Conservation (phyloP, 2,888 invertebrate genomes). For the Callosobruchus maculatus region DNA sequence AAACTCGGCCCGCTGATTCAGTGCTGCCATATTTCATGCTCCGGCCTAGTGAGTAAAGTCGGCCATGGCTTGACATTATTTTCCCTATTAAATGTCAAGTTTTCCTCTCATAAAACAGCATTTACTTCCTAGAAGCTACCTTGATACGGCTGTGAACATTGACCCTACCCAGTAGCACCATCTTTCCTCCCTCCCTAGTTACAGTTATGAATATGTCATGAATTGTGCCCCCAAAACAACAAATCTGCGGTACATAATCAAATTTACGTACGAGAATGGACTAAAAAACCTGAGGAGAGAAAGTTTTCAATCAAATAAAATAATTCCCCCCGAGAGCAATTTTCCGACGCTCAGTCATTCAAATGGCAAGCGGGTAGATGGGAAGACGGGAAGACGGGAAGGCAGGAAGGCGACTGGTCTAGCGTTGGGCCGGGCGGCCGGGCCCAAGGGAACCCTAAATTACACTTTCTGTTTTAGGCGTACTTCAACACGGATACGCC, state of each 20-base stretch:
- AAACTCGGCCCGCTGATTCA: too few species aligned
- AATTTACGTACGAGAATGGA: constrained; percentile 48
- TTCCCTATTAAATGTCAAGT: too few species aligned
- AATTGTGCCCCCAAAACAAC: constrained; percentile 43
- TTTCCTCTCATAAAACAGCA: too few species aligned
- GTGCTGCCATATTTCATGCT: too few species aligned
- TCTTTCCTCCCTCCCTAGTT: not conserved
- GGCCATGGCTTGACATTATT: too few species aligned
- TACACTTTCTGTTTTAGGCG: constrained; percentile 50
- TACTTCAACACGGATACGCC: constrained; percentile 46
- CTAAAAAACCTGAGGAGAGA: constrained; percentile 47
- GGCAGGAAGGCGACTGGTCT: constrained; percentile 41
- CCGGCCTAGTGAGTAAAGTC: too few species aligned
- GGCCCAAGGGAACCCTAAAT: constrained; percentile 49
- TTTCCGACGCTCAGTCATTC: constrained; percentile 59
- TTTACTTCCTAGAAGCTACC: too few species aligned
- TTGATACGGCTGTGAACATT: too few species aligned
- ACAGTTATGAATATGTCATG: constrained; percentile 46
- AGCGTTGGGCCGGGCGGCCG: constrained; percentile 38
- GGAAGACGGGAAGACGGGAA: constrained; percentile 15
- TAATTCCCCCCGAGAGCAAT: constrained; percentile 71
- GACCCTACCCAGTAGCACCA: not conserved
- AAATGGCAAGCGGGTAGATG: constrained; percentile 33
- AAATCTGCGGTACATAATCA: constrained; percentile 52
- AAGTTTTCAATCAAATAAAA: constrained; percentile 67